Evolutionary conservation across 1,140 invertebrate species (phyloP).

Genomic region (Eubasilissa regina): DNA sequence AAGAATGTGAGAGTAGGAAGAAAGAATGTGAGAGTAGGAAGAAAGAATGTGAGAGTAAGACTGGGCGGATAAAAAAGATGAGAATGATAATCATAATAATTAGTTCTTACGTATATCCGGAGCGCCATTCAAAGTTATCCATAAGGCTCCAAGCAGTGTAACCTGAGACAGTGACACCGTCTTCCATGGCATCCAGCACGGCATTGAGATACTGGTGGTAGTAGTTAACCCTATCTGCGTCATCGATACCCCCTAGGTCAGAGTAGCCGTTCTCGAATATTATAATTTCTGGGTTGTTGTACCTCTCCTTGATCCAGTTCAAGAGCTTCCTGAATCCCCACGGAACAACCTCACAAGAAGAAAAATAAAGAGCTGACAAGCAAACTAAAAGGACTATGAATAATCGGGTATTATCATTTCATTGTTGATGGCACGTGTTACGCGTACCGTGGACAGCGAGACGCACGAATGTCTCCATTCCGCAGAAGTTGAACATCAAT

Average conservation of each 20-base stretch:
- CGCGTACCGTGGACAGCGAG: not conserved
- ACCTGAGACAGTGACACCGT: conserved; percentile 78
- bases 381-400: too few species aligned
- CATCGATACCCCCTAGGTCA: conserved; percentile 62
- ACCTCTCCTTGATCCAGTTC: conserved; percentile 76
- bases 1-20: too few species aligned
- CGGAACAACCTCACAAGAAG: conserved; percentile 69
- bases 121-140: conserved; percentile 83
- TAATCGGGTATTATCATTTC: too few species aligned
- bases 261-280: conserved; percentile 80
- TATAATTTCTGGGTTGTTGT: conserved; percentile 75
- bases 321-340: conserved; percentile 76
- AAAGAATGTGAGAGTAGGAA: too few species aligned
- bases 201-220: conserved; percentile 75
- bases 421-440: too few species aligned
- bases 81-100: too few species aligned
- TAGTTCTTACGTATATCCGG: conserved; percentile 70
- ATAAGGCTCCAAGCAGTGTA: conserved; percentile 83
- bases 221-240: conserved; percentile 66
- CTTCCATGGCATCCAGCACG: conserved; percentile 76
- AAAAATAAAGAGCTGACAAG: not conserved
- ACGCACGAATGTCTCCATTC: too few species aligned
- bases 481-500: too few species aligned
- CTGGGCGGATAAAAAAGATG: too few species aligned
- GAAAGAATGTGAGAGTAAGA: too few species aligned